These are phyloP conservation scores for Eupsittula cactorum DNA, from an alignment of 2,113 vertebrate species.

Conservation along the genomic window DNA sequence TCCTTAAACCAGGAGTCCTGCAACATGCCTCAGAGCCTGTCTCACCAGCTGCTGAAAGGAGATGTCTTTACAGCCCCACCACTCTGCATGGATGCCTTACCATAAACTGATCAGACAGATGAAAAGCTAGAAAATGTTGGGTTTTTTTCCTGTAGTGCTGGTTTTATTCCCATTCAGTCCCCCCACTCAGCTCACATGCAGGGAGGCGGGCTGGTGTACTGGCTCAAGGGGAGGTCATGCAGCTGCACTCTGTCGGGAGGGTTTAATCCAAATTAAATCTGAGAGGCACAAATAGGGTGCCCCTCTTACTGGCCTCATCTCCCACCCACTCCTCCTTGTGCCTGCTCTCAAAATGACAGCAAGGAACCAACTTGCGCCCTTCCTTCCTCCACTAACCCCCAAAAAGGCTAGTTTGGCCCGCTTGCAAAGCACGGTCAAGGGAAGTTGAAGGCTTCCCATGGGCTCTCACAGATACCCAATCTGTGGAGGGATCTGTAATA, in stretches of 20 bases:
- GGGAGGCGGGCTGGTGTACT: background rate
- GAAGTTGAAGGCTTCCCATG: background rate
- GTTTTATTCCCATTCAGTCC: background rate
- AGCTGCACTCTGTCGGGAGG: background rate
- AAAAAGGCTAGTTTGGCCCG: background rate
- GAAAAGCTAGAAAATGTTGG: background rate
- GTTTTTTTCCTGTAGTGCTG: background rate
- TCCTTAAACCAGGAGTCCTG: background rate
- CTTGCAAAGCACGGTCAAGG: background rate
- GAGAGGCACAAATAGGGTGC: background rate
- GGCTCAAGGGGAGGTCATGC: rapidly evolving
- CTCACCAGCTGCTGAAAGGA: background rate
- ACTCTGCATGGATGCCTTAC: background rate
- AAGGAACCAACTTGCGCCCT: background rate
- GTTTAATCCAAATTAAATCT: background rate
- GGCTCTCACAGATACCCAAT: background rate
- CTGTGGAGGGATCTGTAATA: background rate
- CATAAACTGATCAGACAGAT: background rate
- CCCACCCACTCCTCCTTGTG: background rate
- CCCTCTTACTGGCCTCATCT: background rate
- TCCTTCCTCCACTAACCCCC: background rate
- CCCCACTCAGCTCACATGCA: rapidly evolving
- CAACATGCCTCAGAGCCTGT: background rate
- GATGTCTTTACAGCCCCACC: background rate
- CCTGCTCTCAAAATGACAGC: background rate